Evolutionary conservation across 1,140 invertebrate species (phyloP).

Genomic region (Sogatella furcifera): DNA sequence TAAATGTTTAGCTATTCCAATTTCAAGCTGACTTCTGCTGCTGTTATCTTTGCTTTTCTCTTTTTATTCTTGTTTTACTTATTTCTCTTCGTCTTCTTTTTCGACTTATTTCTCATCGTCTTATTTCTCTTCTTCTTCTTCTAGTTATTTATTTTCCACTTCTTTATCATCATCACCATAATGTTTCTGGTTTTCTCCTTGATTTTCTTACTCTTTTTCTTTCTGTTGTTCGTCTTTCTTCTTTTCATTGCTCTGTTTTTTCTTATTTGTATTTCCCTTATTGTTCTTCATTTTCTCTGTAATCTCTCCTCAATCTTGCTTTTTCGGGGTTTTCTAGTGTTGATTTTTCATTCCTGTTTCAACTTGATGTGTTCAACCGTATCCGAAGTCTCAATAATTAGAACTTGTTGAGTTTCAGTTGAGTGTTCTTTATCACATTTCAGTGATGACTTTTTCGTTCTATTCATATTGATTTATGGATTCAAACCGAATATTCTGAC

Average conservation of each 20-base stretch:
- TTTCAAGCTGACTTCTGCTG: too few species aligned
- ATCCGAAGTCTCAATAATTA: too few species aligned
- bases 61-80: too few species aligned
- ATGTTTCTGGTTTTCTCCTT: background rate
- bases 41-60: too few species aligned
- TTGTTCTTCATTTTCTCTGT: background rate
- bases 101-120: too few species aligned
- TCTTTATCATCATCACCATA: background rate
- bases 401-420: too few species aligned
- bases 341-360: background rate
- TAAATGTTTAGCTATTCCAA: too few species aligned
- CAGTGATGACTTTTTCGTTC: too few species aligned
- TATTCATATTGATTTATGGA: too few species aligned
- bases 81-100: too few species aligned
- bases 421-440: too few species aligned
- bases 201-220: background rate
- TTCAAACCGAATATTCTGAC: too few species aligned
- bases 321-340: background rate
- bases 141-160: background rate
- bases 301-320: background rate
- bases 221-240: background rate
- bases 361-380: background rate
- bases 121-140: background rate
- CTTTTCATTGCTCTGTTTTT: background rate
- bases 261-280: background rate